Percentiles rank a stretch among this genome's conserved stretches.
These are phyloP conservation scores for Dolomedes plantarius DNA, from an alignment of 2,888 invertebrate species.

Conservation along the genomic window DNA sequence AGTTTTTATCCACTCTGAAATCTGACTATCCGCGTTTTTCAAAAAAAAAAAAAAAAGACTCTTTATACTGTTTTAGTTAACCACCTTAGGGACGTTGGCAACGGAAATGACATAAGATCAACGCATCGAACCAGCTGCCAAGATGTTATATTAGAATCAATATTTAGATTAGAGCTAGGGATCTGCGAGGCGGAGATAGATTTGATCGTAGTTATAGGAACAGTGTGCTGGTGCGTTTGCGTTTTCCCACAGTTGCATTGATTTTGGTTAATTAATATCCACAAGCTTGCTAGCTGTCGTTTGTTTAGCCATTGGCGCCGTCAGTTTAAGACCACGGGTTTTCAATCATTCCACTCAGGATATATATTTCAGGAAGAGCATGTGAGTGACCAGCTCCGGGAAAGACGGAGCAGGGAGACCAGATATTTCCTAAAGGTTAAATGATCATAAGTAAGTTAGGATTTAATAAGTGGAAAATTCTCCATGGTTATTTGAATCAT, in stretches of 20 bases:
- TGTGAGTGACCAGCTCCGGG: not conserved
- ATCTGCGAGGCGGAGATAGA: constrained; percentile 58
- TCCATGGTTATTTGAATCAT: not conserved
- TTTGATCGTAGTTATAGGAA: constrained; percentile 62
- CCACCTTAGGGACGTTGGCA: not conserved
- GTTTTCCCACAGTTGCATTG: constrained; percentile 69
- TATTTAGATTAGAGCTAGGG: constrained; percentile 63
- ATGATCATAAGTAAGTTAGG: not conserved
- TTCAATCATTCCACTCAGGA: constrained; percentile 60
- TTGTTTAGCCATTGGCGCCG: constrained; percentile 69
- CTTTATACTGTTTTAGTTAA: not conserved
- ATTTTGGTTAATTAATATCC: constrained; percentile 72
- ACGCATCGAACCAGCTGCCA: constrained; percentile 48
- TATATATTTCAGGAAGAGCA: constrained; percentile 45
- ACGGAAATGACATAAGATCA: constrained; percentile 44
- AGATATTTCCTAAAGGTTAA: constrained; percentile 12
- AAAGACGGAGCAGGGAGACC: not conserved
- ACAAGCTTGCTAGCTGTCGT: constrained; percentile 67
- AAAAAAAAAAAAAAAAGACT: not conserved
- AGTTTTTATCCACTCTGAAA: not conserved
- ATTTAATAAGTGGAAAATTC: not conserved
- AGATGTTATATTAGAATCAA: constrained; percentile 68
- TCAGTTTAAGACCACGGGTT: constrained; percentile 63
- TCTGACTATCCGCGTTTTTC: not conserved
- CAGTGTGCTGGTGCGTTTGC: constrained; percentile 46